Evolutionary conservation across 2,113 vertebrate genomes (phyloP).

Genomic region (Mohoua ochrocephala): DNA sequence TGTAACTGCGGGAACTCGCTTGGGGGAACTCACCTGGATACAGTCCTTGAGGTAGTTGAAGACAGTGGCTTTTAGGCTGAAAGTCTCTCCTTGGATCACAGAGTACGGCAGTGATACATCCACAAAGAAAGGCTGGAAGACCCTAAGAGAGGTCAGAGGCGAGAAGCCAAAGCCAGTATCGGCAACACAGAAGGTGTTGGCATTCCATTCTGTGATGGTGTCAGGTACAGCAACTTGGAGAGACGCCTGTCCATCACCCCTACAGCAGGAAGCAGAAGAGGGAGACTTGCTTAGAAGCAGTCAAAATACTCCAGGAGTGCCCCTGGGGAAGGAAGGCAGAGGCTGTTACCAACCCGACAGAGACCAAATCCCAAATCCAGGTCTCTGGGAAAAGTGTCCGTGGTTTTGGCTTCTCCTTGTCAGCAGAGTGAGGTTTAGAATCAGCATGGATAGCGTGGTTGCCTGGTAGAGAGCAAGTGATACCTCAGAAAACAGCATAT

Average conservation of each 20-base stretch:
- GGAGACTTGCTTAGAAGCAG: background rate
- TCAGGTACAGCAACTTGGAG: conserved; percentile 75
- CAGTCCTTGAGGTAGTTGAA: conserved; percentile 80
- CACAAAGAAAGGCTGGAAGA: conserved; percentile 86
- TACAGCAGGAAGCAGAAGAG: background rate
- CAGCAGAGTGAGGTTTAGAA: background rate
- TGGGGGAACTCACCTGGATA: conserved; percentile 57
- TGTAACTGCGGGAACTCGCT: background rate
- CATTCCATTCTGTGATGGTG: conserved; percentile 86
- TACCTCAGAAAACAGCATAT: background rate
- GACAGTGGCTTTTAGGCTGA: conserved; percentile 78
- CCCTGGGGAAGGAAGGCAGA: background rate
- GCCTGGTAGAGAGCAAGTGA: background rate
- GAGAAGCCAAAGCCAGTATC: conserved; percentile 80
- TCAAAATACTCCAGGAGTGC: background rate
- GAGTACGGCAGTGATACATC: conserved; percentile 82
- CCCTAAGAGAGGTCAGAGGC: conserved; percentile 54
- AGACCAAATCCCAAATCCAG: conserved; percentile 83
- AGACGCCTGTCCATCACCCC: conserved; percentile 3
- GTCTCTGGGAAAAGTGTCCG: conserved; percentile 79
- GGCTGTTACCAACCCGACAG: conserved; percentile 72
- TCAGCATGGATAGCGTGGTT: rapidly evolving
- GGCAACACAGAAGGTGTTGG: conserved; percentile 78
- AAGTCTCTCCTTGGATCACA: conserved; percentile 80
- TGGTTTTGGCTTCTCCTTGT: background rate